Evolutionary conservation across 2,797 vertebrate species (phyloP).

Genomic region (Miichthys miiuy): DNA sequence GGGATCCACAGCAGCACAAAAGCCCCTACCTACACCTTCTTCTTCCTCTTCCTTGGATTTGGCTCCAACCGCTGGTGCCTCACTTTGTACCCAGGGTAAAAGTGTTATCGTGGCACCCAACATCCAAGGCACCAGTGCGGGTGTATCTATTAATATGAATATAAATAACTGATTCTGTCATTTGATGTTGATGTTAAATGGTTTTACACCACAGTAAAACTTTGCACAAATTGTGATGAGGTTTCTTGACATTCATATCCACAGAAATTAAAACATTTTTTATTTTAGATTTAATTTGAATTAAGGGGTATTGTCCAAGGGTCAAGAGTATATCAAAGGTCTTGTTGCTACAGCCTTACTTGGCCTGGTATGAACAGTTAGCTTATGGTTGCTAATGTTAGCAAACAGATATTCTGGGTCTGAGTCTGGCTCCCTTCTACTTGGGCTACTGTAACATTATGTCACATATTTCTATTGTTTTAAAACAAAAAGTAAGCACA

Average conservation of each 20-base stretch:
- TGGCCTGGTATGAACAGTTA: no score
- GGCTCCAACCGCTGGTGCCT: neutral
- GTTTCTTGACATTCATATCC: neutral
- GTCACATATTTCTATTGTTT: neutral
- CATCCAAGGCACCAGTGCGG: neutral
- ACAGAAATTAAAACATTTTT: neutral
- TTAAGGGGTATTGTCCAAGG: no score
- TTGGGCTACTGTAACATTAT: neutral
- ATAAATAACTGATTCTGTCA: neutral
- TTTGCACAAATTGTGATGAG: neutral
- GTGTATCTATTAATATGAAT: slow-evolving; percentile 18
- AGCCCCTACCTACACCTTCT: neutral
- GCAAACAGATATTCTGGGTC: no score
- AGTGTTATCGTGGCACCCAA: slow-evolving; percentile 8
- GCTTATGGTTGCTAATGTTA: no score
- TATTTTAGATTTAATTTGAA: no score
- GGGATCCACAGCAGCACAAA: neutral
- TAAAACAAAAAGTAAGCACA: no score
- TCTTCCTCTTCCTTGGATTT: neutral
- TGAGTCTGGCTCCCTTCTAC: no score
- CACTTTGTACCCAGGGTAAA: neutral
- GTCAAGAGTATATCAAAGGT: no score
- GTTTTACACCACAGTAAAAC: neutral
- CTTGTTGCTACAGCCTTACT: no score
- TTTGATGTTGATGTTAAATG: no score